Percentiles rank a stretch among this genome's conserved stretches.
These are phyloP conservation scores for Corynorhinus townsendii DNA, from an alignment of 2,113 vertebrate species.

Conservation along the genomic window DNA sequence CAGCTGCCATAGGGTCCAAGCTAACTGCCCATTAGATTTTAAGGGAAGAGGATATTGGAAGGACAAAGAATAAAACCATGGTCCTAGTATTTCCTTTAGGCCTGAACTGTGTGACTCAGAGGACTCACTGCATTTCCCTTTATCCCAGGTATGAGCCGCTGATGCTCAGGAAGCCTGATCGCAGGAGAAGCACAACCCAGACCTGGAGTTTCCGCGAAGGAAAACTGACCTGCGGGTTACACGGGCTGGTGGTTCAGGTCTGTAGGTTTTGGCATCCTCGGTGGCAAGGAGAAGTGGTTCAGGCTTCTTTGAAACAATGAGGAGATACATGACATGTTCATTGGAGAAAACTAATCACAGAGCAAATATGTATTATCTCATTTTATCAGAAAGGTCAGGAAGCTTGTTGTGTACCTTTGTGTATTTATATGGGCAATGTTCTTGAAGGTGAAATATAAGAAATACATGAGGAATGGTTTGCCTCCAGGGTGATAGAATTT, in stretches of 20 bases:
- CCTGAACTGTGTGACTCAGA: neutral
- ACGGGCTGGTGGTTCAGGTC: conserved; percentile 94
- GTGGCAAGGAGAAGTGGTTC: no score
- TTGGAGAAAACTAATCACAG: neutral
- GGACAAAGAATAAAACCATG: neutral
- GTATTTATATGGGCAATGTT: neutral
- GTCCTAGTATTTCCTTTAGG: neutral
- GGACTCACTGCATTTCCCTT: neutral
- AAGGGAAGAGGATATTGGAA: neutral
- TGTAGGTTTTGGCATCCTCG: neutral
- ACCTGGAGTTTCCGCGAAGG: conserved; percentile 94
- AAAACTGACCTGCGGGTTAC: conserved; percentile 91
- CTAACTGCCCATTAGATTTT: neutral
- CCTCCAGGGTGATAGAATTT: neutral
- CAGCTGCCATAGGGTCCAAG: neutral
- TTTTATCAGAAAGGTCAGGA: neutral
- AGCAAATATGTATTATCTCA: neutral
- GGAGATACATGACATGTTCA: neutral
- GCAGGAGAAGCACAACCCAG: conserved; percentile 93
- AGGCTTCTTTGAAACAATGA: neutral
- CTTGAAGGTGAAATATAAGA: neutral
- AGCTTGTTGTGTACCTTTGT: neutral
- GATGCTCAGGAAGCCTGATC: conserved; percentile 92
- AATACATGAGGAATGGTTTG: neutral
- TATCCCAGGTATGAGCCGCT: conserved; percentile 90